Conservation (phyloP, 2,113 vertebrate genomes). For the Tachysurus fulvidraco region DNA sequence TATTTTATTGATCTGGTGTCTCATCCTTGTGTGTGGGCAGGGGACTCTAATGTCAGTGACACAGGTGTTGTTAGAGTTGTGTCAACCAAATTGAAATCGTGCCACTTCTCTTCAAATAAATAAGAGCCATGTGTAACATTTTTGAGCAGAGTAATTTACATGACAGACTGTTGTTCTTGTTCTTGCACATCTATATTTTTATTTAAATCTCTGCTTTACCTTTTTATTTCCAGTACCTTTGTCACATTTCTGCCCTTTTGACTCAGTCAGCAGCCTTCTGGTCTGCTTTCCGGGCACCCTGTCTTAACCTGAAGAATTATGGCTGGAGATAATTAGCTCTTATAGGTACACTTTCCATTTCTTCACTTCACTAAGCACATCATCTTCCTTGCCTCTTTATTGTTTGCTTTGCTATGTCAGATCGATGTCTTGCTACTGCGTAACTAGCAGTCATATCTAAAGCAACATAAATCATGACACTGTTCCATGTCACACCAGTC, state of each 20-base stretch:
- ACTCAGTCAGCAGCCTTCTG: slow-evolving; percentile 60
- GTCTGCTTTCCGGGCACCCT: slow-evolving; percentile 65
- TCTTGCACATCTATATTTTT: neutral
- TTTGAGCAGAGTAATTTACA: slow-evolving; percentile 25
- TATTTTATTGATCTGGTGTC: neutral
- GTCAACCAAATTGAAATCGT: slow-evolving; percentile 4
- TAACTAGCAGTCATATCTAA: slow-evolving; percentile 79
- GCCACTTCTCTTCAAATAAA: neutral
- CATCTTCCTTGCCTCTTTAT: slow-evolving; percentile 81
- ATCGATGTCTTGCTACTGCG: slow-evolving; percentile 81
- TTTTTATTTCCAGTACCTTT: neutral
- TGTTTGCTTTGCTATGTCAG: slow-evolving; percentile 82
- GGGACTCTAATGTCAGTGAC: neutral
- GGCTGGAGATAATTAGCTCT: slow-evolving; percentile 79
- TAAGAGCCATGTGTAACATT: slow-evolving; percentile 10
- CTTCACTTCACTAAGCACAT: slow-evolving; percentile 80
- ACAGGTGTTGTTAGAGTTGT: slow-evolving; percentile 2
- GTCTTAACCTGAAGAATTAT: slow-evolving; percentile 81
- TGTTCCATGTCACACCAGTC: slow-evolving; percentile 75
- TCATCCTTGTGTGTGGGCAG: neutral
- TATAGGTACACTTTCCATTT: slow-evolving; percentile 80
- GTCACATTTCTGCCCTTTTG: slow-evolving; percentile 50
- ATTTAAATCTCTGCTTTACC: slow-evolving; percentile 27
- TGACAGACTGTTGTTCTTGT: slow-evolving; percentile 7
- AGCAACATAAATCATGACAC: slow-evolving; percentile 79